Conservation (phyloP, 2,113 vertebrate species). For the Perca flavescens region DNA sequence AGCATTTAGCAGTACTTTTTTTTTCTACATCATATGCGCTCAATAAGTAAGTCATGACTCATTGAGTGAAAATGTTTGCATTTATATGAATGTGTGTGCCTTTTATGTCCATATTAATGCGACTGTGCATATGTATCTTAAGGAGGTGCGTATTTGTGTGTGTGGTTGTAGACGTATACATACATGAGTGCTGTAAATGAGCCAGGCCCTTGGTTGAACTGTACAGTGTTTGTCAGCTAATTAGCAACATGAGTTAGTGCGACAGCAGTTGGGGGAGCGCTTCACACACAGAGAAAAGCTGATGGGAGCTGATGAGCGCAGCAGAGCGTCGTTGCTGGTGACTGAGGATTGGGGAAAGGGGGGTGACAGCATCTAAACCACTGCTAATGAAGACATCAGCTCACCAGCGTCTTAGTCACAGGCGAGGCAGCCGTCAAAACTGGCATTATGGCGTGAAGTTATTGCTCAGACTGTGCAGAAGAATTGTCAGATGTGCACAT, state of each 20-base stretch:
- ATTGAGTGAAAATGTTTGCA: not conserved
- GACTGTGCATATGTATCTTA: not conserved
- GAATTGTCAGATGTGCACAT: slow-evolving; percentile 39
- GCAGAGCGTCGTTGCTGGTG: slow-evolving; percentile 61
- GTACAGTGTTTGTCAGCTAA: slow-evolving; percentile 78
- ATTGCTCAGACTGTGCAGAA: slow-evolving; percentile 38
- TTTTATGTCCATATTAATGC: not conserved
- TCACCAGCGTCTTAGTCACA: slow-evolving; percentile 55
- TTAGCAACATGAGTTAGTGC: slow-evolving; percentile 78
- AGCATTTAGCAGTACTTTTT: not conserved
- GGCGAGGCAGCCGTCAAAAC: slow-evolving; percentile 55
- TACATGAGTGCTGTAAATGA: slow-evolving; percentile 52
- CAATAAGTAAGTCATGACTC: not conserved
- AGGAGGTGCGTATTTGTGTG: slow-evolving; percentile 4
- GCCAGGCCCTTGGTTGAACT: slow-evolving; percentile 47
- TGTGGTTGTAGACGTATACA: slow-evolving; percentile 41
- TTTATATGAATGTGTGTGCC: not conserved
- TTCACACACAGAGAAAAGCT: slow-evolving; percentile 63
- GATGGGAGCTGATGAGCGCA: slow-evolving; percentile 77
- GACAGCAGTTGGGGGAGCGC: slow-evolving; percentile 68
- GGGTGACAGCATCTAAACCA: slow-evolving; percentile 55
- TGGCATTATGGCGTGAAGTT: slow-evolving; percentile 46
- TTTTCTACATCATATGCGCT: too few relatives aligned
- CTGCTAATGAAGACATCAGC: slow-evolving; percentile 77
- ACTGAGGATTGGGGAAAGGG: slow-evolving; percentile 21